Percentiles rank a stretch among this genome's conserved stretches.
Evolutionary conservation across 2,888 invertebrate species (phyloP).

Genomic region (Harpagoxenus sublaevis): DNA sequence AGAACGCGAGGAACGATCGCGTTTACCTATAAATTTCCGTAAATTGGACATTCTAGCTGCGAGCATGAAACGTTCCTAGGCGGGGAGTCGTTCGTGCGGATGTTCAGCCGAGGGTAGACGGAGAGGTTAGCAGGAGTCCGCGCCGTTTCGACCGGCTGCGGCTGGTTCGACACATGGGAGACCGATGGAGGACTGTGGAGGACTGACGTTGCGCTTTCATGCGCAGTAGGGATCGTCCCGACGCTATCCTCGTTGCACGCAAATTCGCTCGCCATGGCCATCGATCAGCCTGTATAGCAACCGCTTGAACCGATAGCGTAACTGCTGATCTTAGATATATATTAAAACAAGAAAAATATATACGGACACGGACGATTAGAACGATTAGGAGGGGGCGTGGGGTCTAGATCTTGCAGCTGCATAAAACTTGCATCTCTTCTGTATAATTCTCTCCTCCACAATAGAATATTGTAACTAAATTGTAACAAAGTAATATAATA

Average conservation of each 20-base stretch:
- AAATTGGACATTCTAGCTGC: slow-evolving; percentile 84
- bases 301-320: background rate
- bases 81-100: slow-evolving; percentile 56
- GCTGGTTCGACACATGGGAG: slow-evolving; percentile 69
- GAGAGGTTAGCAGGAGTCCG: slow-evolving; percentile 82
- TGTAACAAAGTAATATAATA: background rate
- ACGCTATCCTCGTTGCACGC: background rate
- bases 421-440: background rate
- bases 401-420: too few relatives aligned
- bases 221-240: slow-evolving; percentile 12
- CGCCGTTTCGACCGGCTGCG: slow-evolving; percentile 78
- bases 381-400: too few relatives aligned
- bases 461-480: background rate
- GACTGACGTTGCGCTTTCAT: slow-evolving; percentile 41
- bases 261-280: background rate
- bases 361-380: background rate
- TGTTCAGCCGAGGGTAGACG: slow-evolving; percentile 61
- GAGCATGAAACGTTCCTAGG: slow-evolving; percentile 77
- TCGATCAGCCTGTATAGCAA: slow-evolving; percentile 7
- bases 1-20: background rate
- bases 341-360: background rate
- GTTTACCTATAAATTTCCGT: slow-evolving; percentile 85
- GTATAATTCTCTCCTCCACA: background rate
- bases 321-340: background rate
- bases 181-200: slow-evolving; percentile 61